phyloP scores from a whole-genome alignment of 1,140 invertebrate species.

The Cepaea nemoralis region DNA sequence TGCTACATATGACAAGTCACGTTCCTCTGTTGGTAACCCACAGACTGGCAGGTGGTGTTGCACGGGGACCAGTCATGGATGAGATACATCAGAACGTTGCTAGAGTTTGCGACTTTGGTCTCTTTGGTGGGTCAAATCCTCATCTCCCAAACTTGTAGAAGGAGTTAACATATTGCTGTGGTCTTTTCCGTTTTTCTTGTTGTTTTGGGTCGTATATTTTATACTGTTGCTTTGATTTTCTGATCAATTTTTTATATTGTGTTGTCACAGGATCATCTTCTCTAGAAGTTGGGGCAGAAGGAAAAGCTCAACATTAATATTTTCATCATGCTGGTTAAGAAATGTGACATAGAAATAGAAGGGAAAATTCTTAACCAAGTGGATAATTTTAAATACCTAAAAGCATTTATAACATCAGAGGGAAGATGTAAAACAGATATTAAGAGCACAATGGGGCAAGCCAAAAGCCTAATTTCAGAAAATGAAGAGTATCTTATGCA shows the following conservation, averaged over 20 bases:
- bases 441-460: too few species aligned
- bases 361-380: too few species aligned
- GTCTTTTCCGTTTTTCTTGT: neutral
- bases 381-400: too few species aligned
- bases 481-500: too few species aligned
- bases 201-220: neutral
- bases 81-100: neutral
- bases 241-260: neutral
- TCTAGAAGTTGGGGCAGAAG: neutral
- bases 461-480: too few species aligned
- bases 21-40: neutral
- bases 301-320: too few species aligned
- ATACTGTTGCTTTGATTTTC: neutral
- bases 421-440: too few species aligned
- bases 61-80: constrained; percentile 1
- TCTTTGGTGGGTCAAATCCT: neutral
- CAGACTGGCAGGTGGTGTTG: neutral
- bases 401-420: too few species aligned
- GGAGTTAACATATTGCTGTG: neutral
- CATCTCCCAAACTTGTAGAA: too few species aligned
- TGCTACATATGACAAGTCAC: neutral
- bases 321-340: too few species aligned
- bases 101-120: neutral
- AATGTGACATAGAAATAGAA: too few species aligned
- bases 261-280: neutral